Evolutionary conservation across 2,888 invertebrate species (phyloP).

Genomic region (Tipula helvola): DNA sequence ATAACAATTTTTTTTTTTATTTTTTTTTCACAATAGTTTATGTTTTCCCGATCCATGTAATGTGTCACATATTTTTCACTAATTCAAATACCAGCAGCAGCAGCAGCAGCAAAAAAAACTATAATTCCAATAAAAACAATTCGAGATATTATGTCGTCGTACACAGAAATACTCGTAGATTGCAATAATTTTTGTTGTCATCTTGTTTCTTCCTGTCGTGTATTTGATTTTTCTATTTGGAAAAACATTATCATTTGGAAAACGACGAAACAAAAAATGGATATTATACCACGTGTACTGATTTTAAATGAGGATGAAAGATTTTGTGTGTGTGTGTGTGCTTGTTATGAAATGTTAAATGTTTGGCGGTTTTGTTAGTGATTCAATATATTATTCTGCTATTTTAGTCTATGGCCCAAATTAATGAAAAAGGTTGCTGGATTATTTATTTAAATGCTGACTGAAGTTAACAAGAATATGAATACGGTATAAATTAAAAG

Average conservation of each 20-base stretch:
- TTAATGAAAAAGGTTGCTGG: no score
- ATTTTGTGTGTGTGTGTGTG: background rate
- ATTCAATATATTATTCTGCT: background rate
- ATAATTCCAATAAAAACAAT: background rate
- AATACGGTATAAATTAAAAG: no score
- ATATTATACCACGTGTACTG: background rate
- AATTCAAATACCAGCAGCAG: background rate
- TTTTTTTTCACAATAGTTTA: background rate
- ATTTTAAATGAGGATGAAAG: background rate
- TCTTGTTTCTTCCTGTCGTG: background rate
- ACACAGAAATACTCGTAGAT: background rate
- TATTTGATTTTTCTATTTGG: background rate
- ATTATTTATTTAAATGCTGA: no score
- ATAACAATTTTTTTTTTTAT: background rate
- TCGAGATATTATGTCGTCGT: background rate
- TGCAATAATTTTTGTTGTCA: background rate
- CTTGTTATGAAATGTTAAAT: background rate
- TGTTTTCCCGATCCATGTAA: background rate
- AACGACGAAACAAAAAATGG: background rate
- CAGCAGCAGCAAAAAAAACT: background rate
- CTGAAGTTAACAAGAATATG: no score
- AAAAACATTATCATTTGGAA: background rate
- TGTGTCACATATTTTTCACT: background rate
- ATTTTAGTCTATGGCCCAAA: background rate
- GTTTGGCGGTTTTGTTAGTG: background rate